Conservation (phyloP, 1,140 invertebrate species). For the Brachionus rubens region DNA sequence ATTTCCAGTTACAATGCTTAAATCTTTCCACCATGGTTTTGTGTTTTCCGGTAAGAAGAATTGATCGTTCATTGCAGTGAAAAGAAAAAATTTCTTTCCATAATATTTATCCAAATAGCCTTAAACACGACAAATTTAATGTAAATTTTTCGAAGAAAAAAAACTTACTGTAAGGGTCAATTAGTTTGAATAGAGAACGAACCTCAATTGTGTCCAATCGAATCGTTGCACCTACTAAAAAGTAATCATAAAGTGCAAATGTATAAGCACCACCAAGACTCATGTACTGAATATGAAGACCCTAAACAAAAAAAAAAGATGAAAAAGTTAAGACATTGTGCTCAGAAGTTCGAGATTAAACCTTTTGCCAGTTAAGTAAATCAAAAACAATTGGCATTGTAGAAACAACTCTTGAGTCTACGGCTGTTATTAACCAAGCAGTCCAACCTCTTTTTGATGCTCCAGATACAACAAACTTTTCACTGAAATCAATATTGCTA, state of each 20-base stretch:
- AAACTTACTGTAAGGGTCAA: conserved; percentile 4
- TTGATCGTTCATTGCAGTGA: not conserved
- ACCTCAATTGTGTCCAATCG: not conserved
- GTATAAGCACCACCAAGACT: not conserved
- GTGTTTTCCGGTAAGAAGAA: conserved; percentile 16
- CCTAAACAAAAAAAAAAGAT: not conserved
- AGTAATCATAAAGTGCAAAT: conserved; percentile 1
- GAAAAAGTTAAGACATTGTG: not conserved
- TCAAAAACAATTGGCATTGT: conserved; percentile 34
- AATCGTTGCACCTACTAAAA: not conserved
- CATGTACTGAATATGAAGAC: not conserved
- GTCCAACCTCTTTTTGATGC: conserved; percentile 52
- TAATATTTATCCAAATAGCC: conserved; percentile 4
- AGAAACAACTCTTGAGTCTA: conserved; percentile 33
- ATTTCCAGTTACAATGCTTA: not conserved
- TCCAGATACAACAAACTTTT: conserved; percentile 52
- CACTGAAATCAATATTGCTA: conserved; percentile 36
- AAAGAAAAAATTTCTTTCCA: conserved; percentile 9
- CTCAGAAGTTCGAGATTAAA: not conserved
- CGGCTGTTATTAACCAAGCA: conserved; percentile 35
- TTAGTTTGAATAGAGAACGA: not conserved
- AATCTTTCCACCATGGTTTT: conserved; percentile 1
- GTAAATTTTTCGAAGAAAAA: not conserved
- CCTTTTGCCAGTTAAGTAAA: conserved; percentile 28
- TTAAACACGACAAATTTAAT: not conserved